A percentile compares a stretch with the other conserved stretches of the same genome.
Conservation (phyloP, 1,140 invertebrate genomes). For the Pygmarrhopalites habei region DNA sequence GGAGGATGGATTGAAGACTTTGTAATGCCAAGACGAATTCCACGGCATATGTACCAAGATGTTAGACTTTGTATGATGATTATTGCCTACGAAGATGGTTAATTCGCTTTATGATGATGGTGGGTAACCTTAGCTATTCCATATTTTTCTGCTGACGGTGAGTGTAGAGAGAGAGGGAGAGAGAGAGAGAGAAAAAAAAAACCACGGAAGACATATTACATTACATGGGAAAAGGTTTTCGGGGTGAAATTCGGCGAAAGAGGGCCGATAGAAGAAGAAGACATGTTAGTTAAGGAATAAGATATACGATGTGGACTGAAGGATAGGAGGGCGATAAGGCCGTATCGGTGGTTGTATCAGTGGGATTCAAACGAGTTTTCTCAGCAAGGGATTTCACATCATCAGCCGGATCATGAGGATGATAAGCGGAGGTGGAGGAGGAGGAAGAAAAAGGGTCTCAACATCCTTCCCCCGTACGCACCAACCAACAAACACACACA, state of each 20-base stretch:
- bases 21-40: too few relatives aligned
- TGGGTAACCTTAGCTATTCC: too few relatives aligned
- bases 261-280: neutral
- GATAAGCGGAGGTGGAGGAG: constrained; percentile 6
- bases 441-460: neutral
- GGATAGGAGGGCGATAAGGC: constrained; percentile 29
- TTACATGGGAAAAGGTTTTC: constrained; percentile 5
- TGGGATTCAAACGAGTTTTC: constrained; percentile 37
- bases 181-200: too few relatives aligned
- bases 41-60: too few relatives aligned
- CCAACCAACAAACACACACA: constrained; percentile 32
- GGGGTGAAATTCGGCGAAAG: too few relatives aligned
- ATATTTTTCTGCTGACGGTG: neutral
- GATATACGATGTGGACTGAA: constrained; percentile 20
- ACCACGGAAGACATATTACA: too few relatives aligned
- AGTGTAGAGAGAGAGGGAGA: neutral
- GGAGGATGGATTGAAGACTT: too few relatives aligned
- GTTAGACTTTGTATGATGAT: too few relatives aligned
- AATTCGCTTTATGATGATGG: too few relatives aligned
- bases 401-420: constrained; percentile 33
- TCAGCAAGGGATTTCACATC: constrained; percentile 35
- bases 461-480: constrained; percentile 1
- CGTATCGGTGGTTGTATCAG: constrained; percentile 34
- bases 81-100: too few relatives aligned
- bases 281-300: constrained; percentile 14